Conservation (phyloP, 1,140 invertebrate genomes). For the Aleiodes sp. region DNA sequence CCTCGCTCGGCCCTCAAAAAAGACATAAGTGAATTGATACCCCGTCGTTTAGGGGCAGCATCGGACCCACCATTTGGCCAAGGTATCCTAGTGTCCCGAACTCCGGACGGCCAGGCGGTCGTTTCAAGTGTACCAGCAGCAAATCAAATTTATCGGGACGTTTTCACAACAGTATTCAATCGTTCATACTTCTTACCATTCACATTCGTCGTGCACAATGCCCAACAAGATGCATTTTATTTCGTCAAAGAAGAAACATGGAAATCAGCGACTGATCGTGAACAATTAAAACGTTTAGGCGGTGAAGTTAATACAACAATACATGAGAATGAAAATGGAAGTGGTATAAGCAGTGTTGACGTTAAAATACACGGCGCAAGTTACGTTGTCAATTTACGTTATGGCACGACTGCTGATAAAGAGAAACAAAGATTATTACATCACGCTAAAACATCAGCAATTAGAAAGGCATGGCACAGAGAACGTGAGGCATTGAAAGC, state of each 20-base stretch:
- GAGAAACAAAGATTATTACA: slow-evolving; percentile 88
- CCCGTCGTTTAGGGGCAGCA: slow-evolving; percentile 76
- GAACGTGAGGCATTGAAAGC: slow-evolving; percentile 85
- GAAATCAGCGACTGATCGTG: slow-evolving; percentile 87
- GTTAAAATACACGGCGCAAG: slow-evolving; percentile 87
- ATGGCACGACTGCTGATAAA: slow-evolving; percentile 88
- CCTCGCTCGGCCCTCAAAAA: slow-evolving; percentile 79
- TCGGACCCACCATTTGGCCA: slow-evolving; percentile 90
- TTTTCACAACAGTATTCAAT: slow-evolving; percentile 94
- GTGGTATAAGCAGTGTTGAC: slow-evolving; percentile 74
- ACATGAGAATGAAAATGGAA: slow-evolving; percentile 82
- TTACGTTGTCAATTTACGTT: slow-evolving; percentile 84
- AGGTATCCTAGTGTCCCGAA: slow-evolving; percentile 87
- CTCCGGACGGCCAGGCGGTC: slow-evolving; percentile 80
- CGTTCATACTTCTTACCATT: slow-evolving; percentile 88
- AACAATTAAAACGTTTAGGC: slow-evolving; percentile 86
- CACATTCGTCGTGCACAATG: slow-evolving; percentile 87
- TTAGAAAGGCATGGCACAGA: slow-evolving; percentile 90
- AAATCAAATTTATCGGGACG: slow-evolving; percentile 88
- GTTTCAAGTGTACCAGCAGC: slow-evolving; percentile 87
- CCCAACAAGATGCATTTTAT: slow-evolving; percentile 92
- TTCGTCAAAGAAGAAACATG: slow-evolving; percentile 93
- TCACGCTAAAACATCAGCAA: slow-evolving; percentile 85
- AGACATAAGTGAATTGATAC: slow-evolving; percentile 76
- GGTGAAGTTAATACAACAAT: slow-evolving; percentile 93